phyloP scores from a whole-genome alignment of 2,113 vertebrate species.

The Antigone vipio region DNA sequence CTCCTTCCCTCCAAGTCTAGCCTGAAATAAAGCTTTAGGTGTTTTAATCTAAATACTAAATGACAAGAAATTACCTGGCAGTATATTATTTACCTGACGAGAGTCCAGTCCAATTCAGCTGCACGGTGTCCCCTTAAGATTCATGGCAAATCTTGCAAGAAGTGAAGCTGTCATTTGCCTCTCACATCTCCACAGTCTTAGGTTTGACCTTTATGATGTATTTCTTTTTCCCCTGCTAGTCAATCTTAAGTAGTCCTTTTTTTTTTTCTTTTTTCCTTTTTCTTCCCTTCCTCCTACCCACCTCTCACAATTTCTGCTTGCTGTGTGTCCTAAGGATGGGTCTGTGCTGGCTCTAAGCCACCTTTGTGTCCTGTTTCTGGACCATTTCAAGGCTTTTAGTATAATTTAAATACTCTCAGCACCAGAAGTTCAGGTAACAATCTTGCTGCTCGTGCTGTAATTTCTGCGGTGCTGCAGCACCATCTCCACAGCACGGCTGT shows the following conservation, averaged over 20 bases:
- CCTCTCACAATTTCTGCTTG: background rate
- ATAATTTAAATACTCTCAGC: background rate
- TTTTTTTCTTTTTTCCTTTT: background rate
- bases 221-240: background rate
- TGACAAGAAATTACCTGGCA: background rate
- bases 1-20: background rate
- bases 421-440: background rate
- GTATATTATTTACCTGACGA: background rate
- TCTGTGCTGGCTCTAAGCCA: slow-evolving; percentile 42
- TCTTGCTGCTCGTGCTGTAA: background rate
- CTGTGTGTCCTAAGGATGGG: background rate
- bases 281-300: background rate
- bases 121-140: background rate
- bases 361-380: slow-evolving; percentile 32
- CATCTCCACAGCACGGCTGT: background rate
- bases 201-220: slow-evolving; percentile 18
- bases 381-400: slow-evolving; percentile 3
- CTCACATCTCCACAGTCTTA: background rate
- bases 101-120: background rate
- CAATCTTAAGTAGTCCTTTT: background rate
- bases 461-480: background rate
- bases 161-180: background rate
- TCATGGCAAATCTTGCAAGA: background rate
- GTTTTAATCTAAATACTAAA: background rate
- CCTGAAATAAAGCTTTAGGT: background rate